Evolutionary conservation across 2,888 invertebrate species (phyloP).

Genomic region (Pristionchus japonicus): DNA sequence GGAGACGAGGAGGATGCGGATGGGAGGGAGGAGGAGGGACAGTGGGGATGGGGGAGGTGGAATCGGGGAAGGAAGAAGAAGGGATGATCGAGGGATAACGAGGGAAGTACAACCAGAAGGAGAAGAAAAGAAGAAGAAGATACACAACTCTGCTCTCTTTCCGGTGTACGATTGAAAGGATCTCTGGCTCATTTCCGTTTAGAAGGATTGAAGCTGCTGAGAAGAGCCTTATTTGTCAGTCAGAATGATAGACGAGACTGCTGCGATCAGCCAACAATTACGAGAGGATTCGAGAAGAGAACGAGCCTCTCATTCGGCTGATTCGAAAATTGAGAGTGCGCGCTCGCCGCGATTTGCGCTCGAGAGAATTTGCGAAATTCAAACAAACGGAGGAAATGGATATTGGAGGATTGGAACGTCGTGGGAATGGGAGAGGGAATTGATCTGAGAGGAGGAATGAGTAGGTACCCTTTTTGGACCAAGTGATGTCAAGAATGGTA

Average conservation of each 20-base stretch:
- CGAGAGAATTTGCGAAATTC: not conserved
- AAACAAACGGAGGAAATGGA: not conserved
- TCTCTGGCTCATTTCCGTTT: not conserved
- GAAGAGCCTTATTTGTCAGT: not conserved
- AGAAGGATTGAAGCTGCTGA: no score
- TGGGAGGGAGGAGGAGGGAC: no score
- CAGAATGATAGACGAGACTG: conserved; percentile 27
- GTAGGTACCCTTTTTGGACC: no score
- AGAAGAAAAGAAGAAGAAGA: not conserved
- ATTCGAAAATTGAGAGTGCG: not conserved
- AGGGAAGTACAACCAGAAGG: not conserved
- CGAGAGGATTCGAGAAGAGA: not conserved
- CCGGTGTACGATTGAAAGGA: not conserved
- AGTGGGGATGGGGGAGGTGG: not conserved
- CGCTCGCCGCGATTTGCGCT: not conserved
- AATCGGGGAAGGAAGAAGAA: not conserved
- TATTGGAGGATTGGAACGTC: not conserved
- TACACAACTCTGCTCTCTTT: conserved; percentile 12
- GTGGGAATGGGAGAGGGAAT: not conserved
- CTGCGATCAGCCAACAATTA: not conserved
- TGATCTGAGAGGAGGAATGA: no score
- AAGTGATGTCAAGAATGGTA: no score
- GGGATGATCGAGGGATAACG: not conserved
- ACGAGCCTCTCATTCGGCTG: not conserved
- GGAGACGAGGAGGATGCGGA: not conserved